Evolutionary conservation across 2,797 vertebrate species (phyloP).

Genomic region (Dallia pectoralis): DNA sequence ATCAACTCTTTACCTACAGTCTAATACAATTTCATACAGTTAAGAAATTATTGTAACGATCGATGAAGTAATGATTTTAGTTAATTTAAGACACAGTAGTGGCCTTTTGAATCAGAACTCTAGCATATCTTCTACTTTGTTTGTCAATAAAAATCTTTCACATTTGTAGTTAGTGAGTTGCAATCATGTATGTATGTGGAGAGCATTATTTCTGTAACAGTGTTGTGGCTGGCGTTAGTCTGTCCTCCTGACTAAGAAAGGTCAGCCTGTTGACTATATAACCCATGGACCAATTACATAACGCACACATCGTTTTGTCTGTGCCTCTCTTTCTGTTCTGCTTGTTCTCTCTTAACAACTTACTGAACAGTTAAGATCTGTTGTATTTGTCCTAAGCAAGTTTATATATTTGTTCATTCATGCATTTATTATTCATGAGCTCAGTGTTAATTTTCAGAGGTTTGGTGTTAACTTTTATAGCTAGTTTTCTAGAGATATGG

Average conservation of each 20-base stretch:
- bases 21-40: neutral
- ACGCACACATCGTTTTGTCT: neutral
- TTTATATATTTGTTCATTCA: too few species aligned
- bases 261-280: neutral
- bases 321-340: neutral
- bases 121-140: neutral
- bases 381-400: too few species aligned
- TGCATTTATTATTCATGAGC: too few species aligned
- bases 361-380: too few species aligned
- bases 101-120: neutral
- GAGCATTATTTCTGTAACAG: neutral
- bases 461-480: too few species aligned
- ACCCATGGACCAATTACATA: too few species aligned
- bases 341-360: too few species aligned
- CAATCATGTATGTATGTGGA: conserved; percentile 8
- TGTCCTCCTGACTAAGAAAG: conserved; percentile 18
- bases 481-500: too few species aligned
- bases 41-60: too few species aligned
- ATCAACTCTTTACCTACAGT: conserved; percentile 25
- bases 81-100: neutral
- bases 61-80: neutral
- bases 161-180: neutral
- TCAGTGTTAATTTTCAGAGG: too few species aligned
- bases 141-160: neutral
- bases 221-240: neutral